phyloP scores from a whole-genome alignment of 1,140 invertebrate genomes.

The Campoletis sonorensis region DNA sequence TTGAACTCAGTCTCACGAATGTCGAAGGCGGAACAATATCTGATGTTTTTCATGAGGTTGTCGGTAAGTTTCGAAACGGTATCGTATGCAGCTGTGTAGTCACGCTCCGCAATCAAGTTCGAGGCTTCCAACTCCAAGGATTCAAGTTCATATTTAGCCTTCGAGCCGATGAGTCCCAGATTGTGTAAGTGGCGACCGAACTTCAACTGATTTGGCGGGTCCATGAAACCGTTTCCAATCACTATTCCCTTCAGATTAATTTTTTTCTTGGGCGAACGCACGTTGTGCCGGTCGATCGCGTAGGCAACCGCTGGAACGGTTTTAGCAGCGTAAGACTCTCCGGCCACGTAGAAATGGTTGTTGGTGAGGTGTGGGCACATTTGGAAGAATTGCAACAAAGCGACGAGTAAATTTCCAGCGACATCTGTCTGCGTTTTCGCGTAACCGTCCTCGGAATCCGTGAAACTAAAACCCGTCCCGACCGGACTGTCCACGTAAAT shows the following conservation, averaged over 20 bases:
- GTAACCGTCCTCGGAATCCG: constrained; percentile 80
- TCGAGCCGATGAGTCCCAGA: constrained; percentile 85
- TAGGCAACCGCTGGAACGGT: constrained; percentile 90
- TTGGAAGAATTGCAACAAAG: constrained; percentile 84
- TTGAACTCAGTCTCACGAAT: constrained; percentile 59
- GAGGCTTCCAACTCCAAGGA: constrained; percentile 78
- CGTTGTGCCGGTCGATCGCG: constrained; percentile 84
- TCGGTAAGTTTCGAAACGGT: constrained; percentile 84
- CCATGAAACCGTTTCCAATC: constrained; percentile 91
- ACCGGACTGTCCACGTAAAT: constrained; percentile 94
- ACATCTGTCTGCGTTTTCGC: constrained; percentile 82
- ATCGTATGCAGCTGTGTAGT: constrained; percentile 82
- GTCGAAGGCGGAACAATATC: constrained; percentile 83
- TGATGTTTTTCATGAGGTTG: constrained; percentile 87
- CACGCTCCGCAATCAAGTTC: constrained; percentile 78
- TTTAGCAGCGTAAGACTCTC: constrained; percentile 92
- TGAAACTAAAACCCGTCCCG: constrained; percentile 88
- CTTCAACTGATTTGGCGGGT: constrained; percentile 86
- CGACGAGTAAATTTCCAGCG: constrained; percentile 81
- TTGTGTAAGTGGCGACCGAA: constrained; percentile 91
- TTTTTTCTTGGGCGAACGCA: constrained; percentile 73
- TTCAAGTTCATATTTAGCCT: constrained; percentile 80
- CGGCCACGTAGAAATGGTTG: constrained; percentile 87
- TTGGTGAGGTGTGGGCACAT: constrained; percentile 82
- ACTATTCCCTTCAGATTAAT: constrained; percentile 85